Percentiles rank a stretch among this genome's conserved stretches.
Evolutionary conservation across 2,113 vertebrate genomes (phyloP).

Genomic region (Thomomys bottae): DNA sequence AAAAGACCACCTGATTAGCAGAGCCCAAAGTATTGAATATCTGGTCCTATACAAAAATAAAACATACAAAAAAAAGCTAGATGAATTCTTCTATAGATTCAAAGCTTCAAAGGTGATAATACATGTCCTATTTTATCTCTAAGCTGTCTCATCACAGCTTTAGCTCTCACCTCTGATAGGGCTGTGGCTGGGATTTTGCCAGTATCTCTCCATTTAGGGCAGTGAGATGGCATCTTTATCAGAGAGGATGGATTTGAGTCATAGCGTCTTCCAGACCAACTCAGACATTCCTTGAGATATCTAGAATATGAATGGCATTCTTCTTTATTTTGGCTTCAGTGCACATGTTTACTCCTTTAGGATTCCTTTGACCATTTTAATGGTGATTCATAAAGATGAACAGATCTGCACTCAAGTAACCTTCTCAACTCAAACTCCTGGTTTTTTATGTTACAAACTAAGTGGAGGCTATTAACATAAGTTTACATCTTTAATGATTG

Average conservation of each 20-base stretch:
- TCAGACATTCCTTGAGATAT: slow-evolving; percentile 45
- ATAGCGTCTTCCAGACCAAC: background rate
- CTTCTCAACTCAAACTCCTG: background rate
- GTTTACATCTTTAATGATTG: background rate
- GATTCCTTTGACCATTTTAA: slow-evolving; percentile 43
- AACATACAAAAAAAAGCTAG: no score
- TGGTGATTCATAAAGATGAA: background rate
- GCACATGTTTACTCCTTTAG: background rate
- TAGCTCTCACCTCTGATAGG: background rate
- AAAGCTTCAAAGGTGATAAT: background rate
- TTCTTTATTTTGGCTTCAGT: slow-evolving; percentile 50
- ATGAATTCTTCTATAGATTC: background rate
- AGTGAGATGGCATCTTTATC: slow-evolving; percentile 30
- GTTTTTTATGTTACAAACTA: background rate
- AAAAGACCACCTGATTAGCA: background rate
- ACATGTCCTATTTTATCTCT: background rate
- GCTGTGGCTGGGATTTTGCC: background rate
- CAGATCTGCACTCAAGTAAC: slow-evolving; percentile 15
- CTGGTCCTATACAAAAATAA: background rate
- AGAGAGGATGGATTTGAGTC: slow-evolving; percentile 14
- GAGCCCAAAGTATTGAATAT: background rate
- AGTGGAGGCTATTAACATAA: background rate
- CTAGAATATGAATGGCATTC: slow-evolving; percentile 44
- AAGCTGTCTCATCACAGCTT: background rate
- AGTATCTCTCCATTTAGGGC: background rate